These are phyloP conservation scores for Amphiprion clarkii DNA, from an alignment of 2,797 vertebrate species.

Conservation along the genomic window DNA sequence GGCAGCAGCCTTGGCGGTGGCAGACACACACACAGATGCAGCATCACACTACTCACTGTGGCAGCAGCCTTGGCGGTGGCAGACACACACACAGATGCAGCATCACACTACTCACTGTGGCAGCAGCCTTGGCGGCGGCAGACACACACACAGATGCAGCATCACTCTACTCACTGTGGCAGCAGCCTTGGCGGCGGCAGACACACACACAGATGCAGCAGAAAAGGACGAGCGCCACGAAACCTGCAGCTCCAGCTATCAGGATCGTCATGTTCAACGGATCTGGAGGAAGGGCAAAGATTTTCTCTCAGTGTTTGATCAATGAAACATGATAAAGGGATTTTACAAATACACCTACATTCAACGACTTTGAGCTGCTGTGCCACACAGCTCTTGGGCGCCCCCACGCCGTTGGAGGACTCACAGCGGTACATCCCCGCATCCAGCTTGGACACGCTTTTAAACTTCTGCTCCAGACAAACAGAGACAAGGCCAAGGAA, in stretches of 20 bases:
- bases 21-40: conserved; percentile 81
- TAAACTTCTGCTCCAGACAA: conserved; percentile 80
- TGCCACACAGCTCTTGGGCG: conserved; percentile 84
- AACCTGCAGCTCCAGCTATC: conserved; percentile 71
- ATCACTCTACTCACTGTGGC: conserved; percentile 76
- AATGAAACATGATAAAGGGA: rapidly evolving
- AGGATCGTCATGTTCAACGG: conserved; percentile 76
- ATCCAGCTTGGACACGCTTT: conserved; percentile 78
- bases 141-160: conserved; percentile 80
- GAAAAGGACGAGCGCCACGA: conserved; percentile 66
- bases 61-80: conserved; percentile 78
- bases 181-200: conserved; percentile 77
- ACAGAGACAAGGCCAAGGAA: background rate
- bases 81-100: conserved; percentile 81
- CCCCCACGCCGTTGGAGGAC: conserved; percentile 84
- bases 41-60: conserved; percentile 75
- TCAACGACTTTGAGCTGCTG: conserved; percentile 79
- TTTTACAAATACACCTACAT: conserved; percentile 64
- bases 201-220: conserved; percentile 80
- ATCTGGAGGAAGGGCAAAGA: conserved; percentile 61
- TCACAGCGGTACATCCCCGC: conserved; percentile 85
- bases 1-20: conserved; percentile 77
- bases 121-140: conserved; percentile 79
- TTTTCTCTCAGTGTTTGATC: background rate
- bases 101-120: conserved; percentile 74